Evolutionary conservation across 1,140 invertebrate genomes (phyloP).

Genomic region (Euura lappo): DNA sequence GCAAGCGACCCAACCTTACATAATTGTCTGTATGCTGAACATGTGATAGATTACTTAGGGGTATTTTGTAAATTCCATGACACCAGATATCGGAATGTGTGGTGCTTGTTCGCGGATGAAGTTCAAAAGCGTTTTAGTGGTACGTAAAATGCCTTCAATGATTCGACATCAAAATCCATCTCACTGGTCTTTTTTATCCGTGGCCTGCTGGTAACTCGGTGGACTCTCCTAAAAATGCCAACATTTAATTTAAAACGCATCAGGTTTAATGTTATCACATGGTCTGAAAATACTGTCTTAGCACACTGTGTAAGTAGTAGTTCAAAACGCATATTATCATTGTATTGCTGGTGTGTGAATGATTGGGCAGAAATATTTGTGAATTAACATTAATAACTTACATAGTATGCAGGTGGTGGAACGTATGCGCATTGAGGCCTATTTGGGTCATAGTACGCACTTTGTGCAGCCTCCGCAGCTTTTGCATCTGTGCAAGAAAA

Average conservation of each 20-base stretch:
- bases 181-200: conserved; percentile 64
- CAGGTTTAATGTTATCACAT: neutral
- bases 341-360: neutral
- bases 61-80: neutral
- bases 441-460: conserved; percentile 87
- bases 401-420: conserved; percentile 83
- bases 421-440: conserved; percentile 84
- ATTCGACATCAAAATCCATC: conserved; percentile 15
- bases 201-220: conserved; percentile 73
- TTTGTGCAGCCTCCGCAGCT: conserved; percentile 85
- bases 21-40: neutral
- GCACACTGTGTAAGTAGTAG: no score
- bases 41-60: neutral
- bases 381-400: conserved; percentile 59
- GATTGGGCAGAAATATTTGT: neutral
- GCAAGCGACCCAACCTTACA: neutral
- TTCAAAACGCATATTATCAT: conserved; percentile 7
- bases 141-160: neutral
- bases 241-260: conserved; percentile 12
- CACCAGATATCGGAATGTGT: conserved; percentile 2
- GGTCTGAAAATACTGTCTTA: no score
- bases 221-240: conserved; percentile 71
- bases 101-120: neutral
- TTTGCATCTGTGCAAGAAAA: conserved; percentile 72
- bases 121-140: neutral